Percentiles rank a stretch among this genome's conserved stretches.
phyloP scores from a whole-genome alignment of 2,888 invertebrate genomes.

The Cyclophora punctaria region DNA sequence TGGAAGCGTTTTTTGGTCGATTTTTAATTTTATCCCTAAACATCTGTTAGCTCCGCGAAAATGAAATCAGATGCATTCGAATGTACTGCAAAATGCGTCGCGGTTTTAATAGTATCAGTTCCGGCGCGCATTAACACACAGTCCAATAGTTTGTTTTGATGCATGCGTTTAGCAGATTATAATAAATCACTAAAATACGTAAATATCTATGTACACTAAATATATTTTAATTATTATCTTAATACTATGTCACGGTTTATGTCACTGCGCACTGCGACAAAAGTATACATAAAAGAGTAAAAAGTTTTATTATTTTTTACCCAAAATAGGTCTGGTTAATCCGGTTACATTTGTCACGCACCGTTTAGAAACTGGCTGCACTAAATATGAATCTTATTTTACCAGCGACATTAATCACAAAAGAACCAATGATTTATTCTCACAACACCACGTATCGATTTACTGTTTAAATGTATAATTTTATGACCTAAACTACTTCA shows the following conservation, averaged over 20 bases:
- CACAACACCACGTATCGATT: conserved; percentile 43
- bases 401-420: conserved; percentile 70
- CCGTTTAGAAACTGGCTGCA: conserved; percentile 41
- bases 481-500: conserved; percentile 29
- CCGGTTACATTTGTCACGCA: conserved; percentile 48
- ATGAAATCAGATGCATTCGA: conserved; percentile 29
- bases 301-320: conserved; percentile 45
- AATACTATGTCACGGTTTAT: not conserved
- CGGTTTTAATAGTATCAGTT: conserved; percentile 68
- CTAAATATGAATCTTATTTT: conserved; percentile 70
- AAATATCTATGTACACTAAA: conserved; percentile 8
- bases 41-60: conserved; percentile 44
- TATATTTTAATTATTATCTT: conserved; percentile 32
- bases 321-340: conserved; percentile 30
- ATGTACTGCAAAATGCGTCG: conserved; percentile 25
- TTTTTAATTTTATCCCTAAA: conserved; percentile 58
- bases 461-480: conserved; percentile 39
- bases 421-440: conserved; percentile 63
- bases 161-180: conserved; percentile 1
- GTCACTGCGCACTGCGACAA: conserved; percentile 24
- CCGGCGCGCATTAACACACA: conserved; percentile 62
- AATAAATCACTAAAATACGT: not conserved
- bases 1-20: conserved; percentile 41
- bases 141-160: conserved; percentile 40
- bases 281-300: conserved; percentile 59